Conservation (phyloP, 1,140 invertebrate species). For the Drosophila erecta region DNA sequence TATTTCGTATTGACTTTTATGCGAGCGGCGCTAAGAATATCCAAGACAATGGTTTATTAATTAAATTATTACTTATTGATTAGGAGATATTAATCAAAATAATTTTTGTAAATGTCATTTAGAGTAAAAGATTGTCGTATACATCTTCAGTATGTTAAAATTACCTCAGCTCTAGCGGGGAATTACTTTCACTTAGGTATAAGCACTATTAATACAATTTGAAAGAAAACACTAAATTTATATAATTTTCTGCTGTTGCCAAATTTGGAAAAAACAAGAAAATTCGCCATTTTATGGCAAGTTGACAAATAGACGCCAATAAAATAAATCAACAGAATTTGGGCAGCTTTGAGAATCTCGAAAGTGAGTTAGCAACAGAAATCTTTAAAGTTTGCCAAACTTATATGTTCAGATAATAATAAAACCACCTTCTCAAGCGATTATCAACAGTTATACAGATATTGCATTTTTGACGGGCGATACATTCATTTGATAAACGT, state of each 20-base stretch:
- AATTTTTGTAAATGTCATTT: background rate
- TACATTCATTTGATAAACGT: too few species aligned
- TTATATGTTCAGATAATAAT: background rate
- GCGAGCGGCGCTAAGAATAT: conserved; percentile 15
- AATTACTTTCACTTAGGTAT: background rate
- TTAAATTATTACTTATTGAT: conserved; percentile 24
- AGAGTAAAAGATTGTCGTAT: background rate
- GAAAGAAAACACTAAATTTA: background rate
- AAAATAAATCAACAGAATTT: conserved; percentile 50
- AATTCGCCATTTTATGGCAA: conserved; percentile 51
- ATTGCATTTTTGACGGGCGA: too few species aligned
- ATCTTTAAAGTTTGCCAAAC: background rate
- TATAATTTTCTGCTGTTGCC: conserved; percentile 5
- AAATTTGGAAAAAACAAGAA: conserved; percentile 48
- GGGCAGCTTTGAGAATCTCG: conserved; percentile 3
- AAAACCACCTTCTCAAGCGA: too few species aligned
- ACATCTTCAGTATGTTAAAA: too few species aligned
- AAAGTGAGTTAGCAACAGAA: conserved; percentile 25
- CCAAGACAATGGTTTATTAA: conserved; percentile 40
- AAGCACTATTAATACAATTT: too few species aligned
- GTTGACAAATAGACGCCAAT: conserved; percentile 65
- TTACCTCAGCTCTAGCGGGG: too few species aligned
- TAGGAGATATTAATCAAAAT: background rate
- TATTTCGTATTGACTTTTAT: conserved; percentile 19
- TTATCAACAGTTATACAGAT: too few species aligned